Conservation (phyloP, 30 jellyfish, hydroid and myxozoan genomes). For the Nemopilema nomurai region DNA sequence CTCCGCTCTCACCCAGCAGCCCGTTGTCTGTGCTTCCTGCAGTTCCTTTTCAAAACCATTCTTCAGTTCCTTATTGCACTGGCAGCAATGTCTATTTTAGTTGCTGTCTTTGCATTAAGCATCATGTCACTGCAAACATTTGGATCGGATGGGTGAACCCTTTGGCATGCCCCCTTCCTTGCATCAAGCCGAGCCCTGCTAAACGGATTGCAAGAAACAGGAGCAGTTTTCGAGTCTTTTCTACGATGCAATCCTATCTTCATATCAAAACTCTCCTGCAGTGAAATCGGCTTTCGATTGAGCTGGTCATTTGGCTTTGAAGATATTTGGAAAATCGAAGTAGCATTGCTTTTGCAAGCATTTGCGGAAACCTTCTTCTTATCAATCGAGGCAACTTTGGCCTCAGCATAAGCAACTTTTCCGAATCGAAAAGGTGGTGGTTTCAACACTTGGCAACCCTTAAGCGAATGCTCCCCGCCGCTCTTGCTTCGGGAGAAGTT, state of each 20-base stretch:
- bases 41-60: not conserved
- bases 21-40: not conserved
- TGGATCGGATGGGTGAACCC: not conserved
- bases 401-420: constrained; percentile 37
- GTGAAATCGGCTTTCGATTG: not conserved
- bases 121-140: not conserved
- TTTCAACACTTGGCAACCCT: not conserved
- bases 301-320: constrained; percentile 1
- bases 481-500: constrained; percentile 11
- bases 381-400: constrained; percentile 22
- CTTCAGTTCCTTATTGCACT: not conserved
- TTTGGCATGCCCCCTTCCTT: not conserved
- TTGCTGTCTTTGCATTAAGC: not conserved
- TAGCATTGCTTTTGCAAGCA: not conserved
- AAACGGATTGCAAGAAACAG: not conserved
- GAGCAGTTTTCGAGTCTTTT: not conserved
- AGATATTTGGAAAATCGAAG: not conserved
- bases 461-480: constrained; percentile 2
- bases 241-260: not conserved
- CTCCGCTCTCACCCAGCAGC: not conserved
- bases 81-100: not conserved
- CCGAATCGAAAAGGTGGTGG: constrained; percentile 74
- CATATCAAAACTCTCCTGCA: not conserved
- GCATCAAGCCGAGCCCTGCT: not conserved
- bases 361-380: not conserved